A percentile compares a stretch with the other conserved stretches of the same genome.
These are phyloP conservation scores for Diadophis punctatus DNA, from an alignment of 2,113 vertebrate genomes.

Conservation along the genomic window DNA sequence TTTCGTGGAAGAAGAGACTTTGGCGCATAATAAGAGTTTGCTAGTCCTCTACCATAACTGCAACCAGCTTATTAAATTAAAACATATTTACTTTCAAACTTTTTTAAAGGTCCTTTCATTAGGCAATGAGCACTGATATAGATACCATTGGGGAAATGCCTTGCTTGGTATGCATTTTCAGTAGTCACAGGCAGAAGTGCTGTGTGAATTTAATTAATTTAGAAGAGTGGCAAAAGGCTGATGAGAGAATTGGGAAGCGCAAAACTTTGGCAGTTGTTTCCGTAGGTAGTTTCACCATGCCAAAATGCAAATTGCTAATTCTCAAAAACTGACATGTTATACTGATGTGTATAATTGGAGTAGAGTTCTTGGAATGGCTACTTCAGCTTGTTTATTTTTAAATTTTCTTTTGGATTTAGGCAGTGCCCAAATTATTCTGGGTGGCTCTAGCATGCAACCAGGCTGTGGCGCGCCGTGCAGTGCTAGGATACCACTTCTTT, in stretches of 20 bases:
- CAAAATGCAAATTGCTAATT: neutral
- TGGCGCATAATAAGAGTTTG: constrained; percentile 1
- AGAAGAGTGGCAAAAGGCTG: neutral
- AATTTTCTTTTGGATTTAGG: neutral
- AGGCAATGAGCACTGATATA: neutral
- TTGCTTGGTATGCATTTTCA: constrained; percentile 19
- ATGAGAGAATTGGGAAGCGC: neutral
- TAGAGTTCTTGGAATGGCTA: neutral
- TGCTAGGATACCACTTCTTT: neutral
- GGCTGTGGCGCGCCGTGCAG: neutral
- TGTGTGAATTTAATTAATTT: constrained; percentile 24
- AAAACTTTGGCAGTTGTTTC: neutral
- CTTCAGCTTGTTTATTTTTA: neutral
- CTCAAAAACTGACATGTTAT: neutral
- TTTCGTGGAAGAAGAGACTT: neutral
- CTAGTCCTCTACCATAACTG: neutral
- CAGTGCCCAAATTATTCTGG: neutral
- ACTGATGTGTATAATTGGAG: neutral
- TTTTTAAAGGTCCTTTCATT: constrained; percentile 5
- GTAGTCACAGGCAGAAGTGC: neutral
- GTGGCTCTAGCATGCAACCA: neutral
- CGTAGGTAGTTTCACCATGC: neutral
- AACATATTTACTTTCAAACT: constrained; percentile 19
- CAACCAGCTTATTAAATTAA: constrained; percentile 24
- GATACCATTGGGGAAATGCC: neutral